Conservation (phyloP, 1,140 invertebrate species). For the Nasonia giraulti region DNA sequence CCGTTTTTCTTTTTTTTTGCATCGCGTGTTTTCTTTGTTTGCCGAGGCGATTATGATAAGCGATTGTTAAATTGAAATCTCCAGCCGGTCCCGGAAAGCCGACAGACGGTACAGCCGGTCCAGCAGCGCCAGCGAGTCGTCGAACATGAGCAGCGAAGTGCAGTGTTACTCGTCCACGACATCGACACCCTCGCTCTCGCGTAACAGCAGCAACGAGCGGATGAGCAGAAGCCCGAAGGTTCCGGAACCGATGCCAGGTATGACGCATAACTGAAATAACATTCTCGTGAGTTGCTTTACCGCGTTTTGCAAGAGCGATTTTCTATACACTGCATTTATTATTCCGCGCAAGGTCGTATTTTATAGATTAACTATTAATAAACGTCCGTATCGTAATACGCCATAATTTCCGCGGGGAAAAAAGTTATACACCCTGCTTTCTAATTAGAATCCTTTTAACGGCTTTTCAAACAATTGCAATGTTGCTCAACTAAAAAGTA, state of each 20-base stretch:
- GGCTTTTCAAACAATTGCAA: too few relatives aligned
- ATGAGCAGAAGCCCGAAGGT: slow-evolving; percentile 64
- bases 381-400: neutral
- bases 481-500: too few relatives aligned
- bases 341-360: neutral
- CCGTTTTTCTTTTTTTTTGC: too few relatives aligned
- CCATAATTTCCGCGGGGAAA: too few relatives aligned
- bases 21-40: neutral
- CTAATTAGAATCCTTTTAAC: too few relatives aligned
- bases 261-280: too few relatives aligned
- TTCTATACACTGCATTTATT: too few relatives aligned
- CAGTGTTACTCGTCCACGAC: slow-evolving; percentile 71
- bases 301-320: too few relatives aligned
- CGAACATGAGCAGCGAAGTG: slow-evolving; percentile 71
- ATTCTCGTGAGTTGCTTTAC: too few relatives aligned
- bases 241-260: slow-evolving; percentile 63
- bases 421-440: too few relatives aligned
- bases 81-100: slow-evolving; percentile 66
- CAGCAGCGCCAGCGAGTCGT: slow-evolving; percentile 71
- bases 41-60: neutral
- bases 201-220: slow-evolving; percentile 70
- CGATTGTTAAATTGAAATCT: neutral
- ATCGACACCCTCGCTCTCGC: slow-evolving; percentile 69
- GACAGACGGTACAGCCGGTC: slow-evolving; percentile 70
- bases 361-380: slow-evolving; percentile 5